These are phyloP conservation scores for Meloidogyne exigua DNA, from an alignment of 1,140 invertebrate genomes.

Conservation along the genomic window DNA sequence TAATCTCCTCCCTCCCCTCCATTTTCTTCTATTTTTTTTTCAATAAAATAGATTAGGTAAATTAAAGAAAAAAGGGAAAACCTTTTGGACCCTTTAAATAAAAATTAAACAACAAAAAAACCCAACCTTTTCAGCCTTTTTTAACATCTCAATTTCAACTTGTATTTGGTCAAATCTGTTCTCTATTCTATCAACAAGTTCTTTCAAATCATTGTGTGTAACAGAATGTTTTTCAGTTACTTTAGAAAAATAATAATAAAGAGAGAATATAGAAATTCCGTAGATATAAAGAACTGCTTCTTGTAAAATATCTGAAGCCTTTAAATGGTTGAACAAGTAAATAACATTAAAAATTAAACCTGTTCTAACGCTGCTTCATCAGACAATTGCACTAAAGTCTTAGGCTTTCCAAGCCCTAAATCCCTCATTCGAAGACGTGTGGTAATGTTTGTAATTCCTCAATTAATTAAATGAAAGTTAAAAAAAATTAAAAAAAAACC, in stretches of 20 bases:
- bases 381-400: background rate
- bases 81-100: no score
- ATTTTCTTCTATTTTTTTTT: no score
- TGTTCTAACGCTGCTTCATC: background rate
- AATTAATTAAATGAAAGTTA: no score
- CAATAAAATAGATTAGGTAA: no score
- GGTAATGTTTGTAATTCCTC: background rate
- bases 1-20: no score
- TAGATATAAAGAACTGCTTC: conserved; percentile 3
- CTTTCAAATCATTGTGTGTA: background rate
- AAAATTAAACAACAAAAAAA: background rate
- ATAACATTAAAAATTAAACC: background rate
- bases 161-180: background rate
- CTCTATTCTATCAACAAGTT: background rate
- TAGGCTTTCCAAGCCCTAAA: background rate
- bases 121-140: background rate
- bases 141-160: background rate
- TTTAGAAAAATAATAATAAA: background rate
- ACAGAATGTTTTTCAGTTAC: background rate
- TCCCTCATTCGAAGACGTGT: background rate
- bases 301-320: background rate
- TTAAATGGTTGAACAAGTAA: background rate
- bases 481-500: background rate
- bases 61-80: no score
- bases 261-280: background rate